Conservation (phyloP, 1,140 invertebrate genomes). For the Drosophila persimilis region DNA sequence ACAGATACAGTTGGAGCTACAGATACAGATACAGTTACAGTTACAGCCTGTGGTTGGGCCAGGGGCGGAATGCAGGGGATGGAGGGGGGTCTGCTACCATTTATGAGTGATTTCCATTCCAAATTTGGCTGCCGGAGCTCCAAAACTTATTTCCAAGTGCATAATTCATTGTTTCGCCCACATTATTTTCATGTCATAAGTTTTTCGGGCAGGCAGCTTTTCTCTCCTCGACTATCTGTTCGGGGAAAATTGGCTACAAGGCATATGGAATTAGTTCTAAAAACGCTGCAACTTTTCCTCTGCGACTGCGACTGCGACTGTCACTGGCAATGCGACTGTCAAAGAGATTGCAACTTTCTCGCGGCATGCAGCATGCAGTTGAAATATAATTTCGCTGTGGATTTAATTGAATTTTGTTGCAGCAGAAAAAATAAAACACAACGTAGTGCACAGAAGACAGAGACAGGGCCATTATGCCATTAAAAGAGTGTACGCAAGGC, state of each 20-base stretch:
- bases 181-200: slow-evolving; percentile 80
- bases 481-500: not conserved
- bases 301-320: slow-evolving; percentile 41
- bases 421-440: not conserved
- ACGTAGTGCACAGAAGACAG: not conserved
- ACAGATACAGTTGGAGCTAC: not conserved
- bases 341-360: slow-evolving; percentile 44
- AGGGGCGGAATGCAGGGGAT: no score
- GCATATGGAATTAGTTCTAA: slow-evolving; percentile 77
- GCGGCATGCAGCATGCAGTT: slow-evolving; percentile 43
- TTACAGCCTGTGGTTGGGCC: slow-evolving; percentile 9
- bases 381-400: slow-evolving; percentile 54
- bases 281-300: slow-evolving; percentile 43
- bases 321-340: slow-evolving; percentile 48
- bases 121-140: slow-evolving; percentile 59
- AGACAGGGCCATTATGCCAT: slow-evolving; percentile 20
- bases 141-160: slow-evolving; percentile 79
- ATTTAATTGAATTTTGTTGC: slow-evolving; percentile 68
- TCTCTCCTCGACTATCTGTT: not conserved
- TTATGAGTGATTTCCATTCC: slow-evolving; percentile 77
- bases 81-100: slow-evolving; percentile 31
- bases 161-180: slow-evolving; percentile 80
- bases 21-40: not conserved
- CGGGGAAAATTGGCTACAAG: slow-evolving; percentile 64
- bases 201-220: slow-evolving; percentile 50